Base-by-base conservation (phyloP, 2,797 vertebrate species). In the Alosa sapidissima region DNA sequence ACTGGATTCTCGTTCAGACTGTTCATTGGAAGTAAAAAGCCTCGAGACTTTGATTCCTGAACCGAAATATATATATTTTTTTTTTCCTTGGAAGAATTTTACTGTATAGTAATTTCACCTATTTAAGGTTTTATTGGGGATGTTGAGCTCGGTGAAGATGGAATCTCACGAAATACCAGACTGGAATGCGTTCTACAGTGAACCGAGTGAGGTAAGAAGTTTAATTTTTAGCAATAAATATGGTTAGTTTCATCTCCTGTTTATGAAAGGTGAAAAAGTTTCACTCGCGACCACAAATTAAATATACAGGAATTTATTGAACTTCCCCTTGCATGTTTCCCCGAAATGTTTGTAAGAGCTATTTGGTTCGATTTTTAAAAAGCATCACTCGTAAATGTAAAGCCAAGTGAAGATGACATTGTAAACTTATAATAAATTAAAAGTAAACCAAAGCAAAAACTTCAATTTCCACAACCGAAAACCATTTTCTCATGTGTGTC, bases 61-160 rank as follows among this genome's bases (percentile, higher is more conserved):
- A 47, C 68, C 36, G 14, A 19, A 72, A 36, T 36, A 36, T 36
- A 5, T 41, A 41, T 4, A 41, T 36, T n/a, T n/a, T n/a, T n/a
- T 78, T 45, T 47, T 78, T 78, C 21, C 58, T 19, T n/a, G 16
- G 36, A 78, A 45, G 72, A 78, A 47, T 78, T 78, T 78, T 78
- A 16, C 45, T 45, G 3, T 36, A 10, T 78, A 78, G 72, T 45
- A 19, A 78, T 41, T 84, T 85, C 83, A 55, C 75, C 88, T 85
- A 41, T 75, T 84, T 85, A 91, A 90, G 85, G 89, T 89, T 90
- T 88, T 82, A 58, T 93, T 91, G 91, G 95, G 95, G 94, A 96
- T 97, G 96, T 95, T 96, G 95, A 96, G 94, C 89, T 96, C 96
- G 41, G 95, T 96, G 94, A 97, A 96, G 93, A 97, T 97, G 96